Evolutionary conservation across 2,797 vertebrate genomes (phyloP).

Genomic region (Cichlasoma orientale): DNA sequence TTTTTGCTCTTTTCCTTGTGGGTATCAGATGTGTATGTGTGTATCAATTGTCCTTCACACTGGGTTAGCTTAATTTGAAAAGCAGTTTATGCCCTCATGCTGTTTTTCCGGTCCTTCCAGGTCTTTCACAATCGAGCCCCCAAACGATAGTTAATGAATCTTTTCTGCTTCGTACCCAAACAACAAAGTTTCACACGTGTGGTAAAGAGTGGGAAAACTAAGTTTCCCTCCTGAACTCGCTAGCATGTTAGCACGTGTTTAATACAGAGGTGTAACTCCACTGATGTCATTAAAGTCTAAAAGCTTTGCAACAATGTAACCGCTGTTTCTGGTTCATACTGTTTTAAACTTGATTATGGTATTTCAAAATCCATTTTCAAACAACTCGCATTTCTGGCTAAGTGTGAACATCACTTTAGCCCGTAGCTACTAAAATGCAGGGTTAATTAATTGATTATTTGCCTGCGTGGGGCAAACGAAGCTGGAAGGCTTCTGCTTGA

Average conservation of each 20-base stretch:
- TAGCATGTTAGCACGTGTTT: not conserved
- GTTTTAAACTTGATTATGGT: not conserved
- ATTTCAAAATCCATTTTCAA: not conserved
- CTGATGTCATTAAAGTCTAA: not conserved
- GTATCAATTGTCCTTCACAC: conserved; percentile 15
- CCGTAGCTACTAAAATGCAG: not conserved
- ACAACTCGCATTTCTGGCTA: not conserved
- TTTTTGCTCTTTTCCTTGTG: conserved; percentile 39
- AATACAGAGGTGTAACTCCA: not conserved
- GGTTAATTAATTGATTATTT: not conserved
- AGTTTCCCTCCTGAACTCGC: not conserved
- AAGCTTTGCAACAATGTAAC: not conserved
- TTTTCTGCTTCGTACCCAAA: not conserved
- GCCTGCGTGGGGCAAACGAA: not conserved
- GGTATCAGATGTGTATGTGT: conserved; percentile 30
- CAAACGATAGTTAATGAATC: not conserved
- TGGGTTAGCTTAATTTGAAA: conserved; percentile 7
- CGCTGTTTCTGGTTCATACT: not conserved
- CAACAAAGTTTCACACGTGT: not conserved
- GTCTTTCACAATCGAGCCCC: not conserved
- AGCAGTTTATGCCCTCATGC: not conserved
- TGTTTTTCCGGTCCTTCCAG: not conserved
- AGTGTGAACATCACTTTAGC: not conserved
- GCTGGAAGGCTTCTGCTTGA: not conserved
- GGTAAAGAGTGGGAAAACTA: not conserved